Conservation (phyloP, 2,888 invertebrate genomes). For the Volucella zonaria region DNA sequence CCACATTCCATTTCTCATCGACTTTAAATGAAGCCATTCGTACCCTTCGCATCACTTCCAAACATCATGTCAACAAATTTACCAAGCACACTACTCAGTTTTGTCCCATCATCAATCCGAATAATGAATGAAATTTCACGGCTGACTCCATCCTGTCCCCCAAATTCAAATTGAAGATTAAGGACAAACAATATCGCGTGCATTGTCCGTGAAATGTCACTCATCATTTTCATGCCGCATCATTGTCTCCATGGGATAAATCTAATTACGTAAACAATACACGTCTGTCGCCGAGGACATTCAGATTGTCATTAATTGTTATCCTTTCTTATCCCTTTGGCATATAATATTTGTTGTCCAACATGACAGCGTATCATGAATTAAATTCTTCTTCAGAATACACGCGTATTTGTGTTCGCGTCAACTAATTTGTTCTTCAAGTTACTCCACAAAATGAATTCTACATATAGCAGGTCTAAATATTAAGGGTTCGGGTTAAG, state of each 20-base stretch:
- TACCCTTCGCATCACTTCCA: no score
- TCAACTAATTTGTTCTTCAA: neutral
- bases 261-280: constrained; percentile 22
- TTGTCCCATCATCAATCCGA: neutral
- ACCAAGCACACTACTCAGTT: no score
- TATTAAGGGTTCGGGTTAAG: neutral
- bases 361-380: neutral
- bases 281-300: constrained; percentile 2
- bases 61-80: no score
- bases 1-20: no score
- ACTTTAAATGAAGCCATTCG: no score
- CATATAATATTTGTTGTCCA: neutral
- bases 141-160: neutral
- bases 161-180: neutral
- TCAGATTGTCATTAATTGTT: constrained; percentile 13
- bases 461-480: neutral
- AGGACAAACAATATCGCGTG: neutral
- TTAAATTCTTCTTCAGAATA: neutral
- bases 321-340: neutral
- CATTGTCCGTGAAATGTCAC: constrained; percentile 22
- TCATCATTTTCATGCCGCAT: neutral
- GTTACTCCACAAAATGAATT: neutral
- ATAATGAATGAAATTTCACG: constrained; percentile 3
- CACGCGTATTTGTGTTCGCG: neutral
- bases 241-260: neutral